Evolutionary conservation across 2,113 vertebrate species (phyloP).

Genomic region (Brachyhypopomus gauderio): DNA sequence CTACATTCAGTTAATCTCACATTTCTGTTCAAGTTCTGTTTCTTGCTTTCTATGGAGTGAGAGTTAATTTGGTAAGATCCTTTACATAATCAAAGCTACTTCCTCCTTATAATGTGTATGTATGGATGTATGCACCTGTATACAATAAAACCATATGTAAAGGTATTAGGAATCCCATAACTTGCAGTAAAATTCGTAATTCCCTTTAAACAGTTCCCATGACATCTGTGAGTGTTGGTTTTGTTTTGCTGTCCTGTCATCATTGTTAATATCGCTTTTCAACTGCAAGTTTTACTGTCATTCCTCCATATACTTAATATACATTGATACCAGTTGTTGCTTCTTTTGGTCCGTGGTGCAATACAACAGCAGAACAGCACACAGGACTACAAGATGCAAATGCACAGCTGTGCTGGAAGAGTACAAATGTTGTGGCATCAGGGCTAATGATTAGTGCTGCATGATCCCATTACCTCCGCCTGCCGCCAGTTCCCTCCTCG

Average conservation of each 20-base stretch:
- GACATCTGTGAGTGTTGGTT: slow-evolving; percentile 12
- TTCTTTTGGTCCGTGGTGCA: too few species aligned
- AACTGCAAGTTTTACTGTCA: too few species aligned
- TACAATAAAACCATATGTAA: too few species aligned
- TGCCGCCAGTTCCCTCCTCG: background rate
- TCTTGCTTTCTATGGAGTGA: slow-evolving; percentile 48
- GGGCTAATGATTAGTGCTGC: background rate
- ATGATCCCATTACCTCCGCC: background rate
- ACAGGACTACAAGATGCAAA: too few species aligned
- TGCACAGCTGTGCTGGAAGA: too few species aligned
- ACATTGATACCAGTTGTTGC: too few species aligned
- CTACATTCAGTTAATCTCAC: slow-evolving; percentile 15
- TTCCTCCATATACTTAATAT: too few species aligned
- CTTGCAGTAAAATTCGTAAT: background rate
- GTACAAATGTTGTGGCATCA: background rate
- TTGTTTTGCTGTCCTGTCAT: background rate
- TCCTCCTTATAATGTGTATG: slow-evolving; percentile 5
- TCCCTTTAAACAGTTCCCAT: background rate
- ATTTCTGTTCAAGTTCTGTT: slow-evolving; percentile 35
- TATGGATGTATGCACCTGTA: too few species aligned
- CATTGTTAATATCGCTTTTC: background rate
- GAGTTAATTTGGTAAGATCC: slow-evolving; percentile 48
- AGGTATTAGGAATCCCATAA: background rate
- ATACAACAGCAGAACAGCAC: too few species aligned
- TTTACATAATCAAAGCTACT: slow-evolving; percentile 8